Percentiles rank a stretch among this genome's conserved stretches.
These are phyloP conservation scores for Cosmia trapezina DNA, from an alignment of 2,888 invertebrate species.

Conservation along the genomic window DNA sequence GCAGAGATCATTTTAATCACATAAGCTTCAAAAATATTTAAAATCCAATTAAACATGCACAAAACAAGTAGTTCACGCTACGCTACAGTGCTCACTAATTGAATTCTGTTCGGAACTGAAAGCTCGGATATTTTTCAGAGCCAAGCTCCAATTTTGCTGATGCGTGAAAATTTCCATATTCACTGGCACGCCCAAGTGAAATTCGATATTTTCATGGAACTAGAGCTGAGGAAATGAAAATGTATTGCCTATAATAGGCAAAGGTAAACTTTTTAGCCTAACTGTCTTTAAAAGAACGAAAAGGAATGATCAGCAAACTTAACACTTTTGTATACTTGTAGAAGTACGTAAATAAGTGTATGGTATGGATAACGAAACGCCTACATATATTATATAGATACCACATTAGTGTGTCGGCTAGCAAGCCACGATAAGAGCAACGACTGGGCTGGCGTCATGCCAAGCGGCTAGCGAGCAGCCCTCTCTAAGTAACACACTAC, in stretches of 20 bases:
- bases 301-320: slow-evolving; percentile 1
- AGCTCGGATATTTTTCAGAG: slow-evolving; percentile 63
- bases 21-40: slow-evolving; percentile 19
- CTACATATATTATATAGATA: slow-evolving; percentile 14
- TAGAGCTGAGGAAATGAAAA: slow-evolving; percentile 24
- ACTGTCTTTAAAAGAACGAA: neutral
- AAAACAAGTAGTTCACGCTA: slow-evolving; percentile 71
- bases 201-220: slow-evolving; percentile 36
- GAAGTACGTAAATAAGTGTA: slow-evolving; percentile 29
- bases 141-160: slow-evolving; percentile 54
- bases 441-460: slow-evolving; percentile 67
- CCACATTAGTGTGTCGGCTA: slow-evolving; percentile 52
- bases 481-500: slow-evolving; percentile 64
- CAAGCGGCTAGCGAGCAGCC: slow-evolving; percentile 63
- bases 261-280: neutral
- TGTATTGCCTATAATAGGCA: neutral
- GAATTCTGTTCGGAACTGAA: slow-evolving; percentile 68
- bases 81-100: slow-evolving; percentile 77
- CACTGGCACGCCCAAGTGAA: slow-evolving; percentile 13
- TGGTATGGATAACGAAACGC: slow-evolving; percentile 18
- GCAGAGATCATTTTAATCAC: slow-evolving; percentile 10
- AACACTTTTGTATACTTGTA: neutral
- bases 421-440: slow-evolving; percentile 68
- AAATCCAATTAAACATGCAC: slow-evolving; percentile 55
- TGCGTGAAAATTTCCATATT: slow-evolving; percentile 62